A percentile compares a stretch with the other conserved stretches of the same genome.
Evolutionary conservation across 2,113 vertebrate species (phyloP).

Genomic region (Clarias macrocephalus): DNA sequence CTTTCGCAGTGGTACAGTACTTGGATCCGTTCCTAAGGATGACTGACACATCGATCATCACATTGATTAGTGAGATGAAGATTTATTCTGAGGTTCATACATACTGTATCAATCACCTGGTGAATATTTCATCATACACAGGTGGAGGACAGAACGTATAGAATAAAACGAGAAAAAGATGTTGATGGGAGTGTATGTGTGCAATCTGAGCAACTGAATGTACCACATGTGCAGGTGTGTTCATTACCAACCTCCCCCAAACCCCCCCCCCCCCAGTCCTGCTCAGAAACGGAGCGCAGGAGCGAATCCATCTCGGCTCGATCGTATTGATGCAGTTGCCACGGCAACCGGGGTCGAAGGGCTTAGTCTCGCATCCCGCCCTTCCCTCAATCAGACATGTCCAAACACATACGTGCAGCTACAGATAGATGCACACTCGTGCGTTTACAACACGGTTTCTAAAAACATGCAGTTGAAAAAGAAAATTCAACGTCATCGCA

Average conservation of each 20-base stretch:
- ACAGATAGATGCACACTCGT: slow-evolving; percentile 5
- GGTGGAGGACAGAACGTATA: background rate
- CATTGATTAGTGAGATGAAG: background rate
- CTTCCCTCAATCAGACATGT: background rate
- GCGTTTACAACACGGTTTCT: slow-evolving; percentile 13
- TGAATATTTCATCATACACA: background rate
- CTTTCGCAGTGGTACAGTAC: background rate
- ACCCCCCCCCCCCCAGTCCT: background rate
- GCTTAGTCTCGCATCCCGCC: slow-evolving; percentile 21
- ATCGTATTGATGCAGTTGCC: slow-evolving; percentile 50
- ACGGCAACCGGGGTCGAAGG: slow-evolving; percentile 51
- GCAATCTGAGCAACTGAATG: background rate
- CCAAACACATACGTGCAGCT: background rate
- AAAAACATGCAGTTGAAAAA: background rate
- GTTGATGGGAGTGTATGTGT: background rate
- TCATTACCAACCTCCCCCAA: background rate
- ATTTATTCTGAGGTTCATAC: background rate
- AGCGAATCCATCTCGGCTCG: slow-evolving; percentile 18
- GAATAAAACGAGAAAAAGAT: background rate
- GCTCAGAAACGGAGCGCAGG: slow-evolving; percentile 17
- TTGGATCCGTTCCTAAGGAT: background rate
- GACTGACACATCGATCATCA: background rate
- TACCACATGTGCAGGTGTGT: slow-evolving; percentile 30
- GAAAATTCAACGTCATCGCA: background rate
- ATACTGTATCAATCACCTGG: background rate